Percentiles rank a stretch among this genome's conserved stretches.
phyloP scores from a whole-genome alignment of 2,113 vertebrate species.

The Odocoileus hemionus region DNA sequence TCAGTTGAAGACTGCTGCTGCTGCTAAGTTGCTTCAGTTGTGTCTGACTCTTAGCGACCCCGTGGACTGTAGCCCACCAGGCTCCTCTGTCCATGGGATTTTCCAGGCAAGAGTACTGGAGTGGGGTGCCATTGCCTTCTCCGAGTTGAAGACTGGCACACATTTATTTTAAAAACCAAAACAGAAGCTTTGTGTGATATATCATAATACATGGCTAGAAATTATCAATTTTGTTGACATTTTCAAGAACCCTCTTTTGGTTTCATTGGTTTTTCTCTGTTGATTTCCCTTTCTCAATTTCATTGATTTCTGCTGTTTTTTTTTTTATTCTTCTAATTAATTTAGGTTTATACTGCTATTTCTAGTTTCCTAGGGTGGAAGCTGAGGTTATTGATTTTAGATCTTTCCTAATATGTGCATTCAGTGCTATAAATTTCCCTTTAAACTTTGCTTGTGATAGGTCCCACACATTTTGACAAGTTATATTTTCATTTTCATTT shows the following conservation, averaged over 20 bases:
- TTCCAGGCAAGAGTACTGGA: no score
- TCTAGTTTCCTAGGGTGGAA: background rate
- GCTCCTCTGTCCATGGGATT: no score
- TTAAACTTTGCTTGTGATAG: background rate
- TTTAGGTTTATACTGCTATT: background rate
- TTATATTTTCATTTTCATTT: constrained; percentile 13
- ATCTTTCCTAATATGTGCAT: background rate
- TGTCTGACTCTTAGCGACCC: no score
- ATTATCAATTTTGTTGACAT: background rate
- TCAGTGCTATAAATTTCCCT: background rate
- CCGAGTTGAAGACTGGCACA: background rate
- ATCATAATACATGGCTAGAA: background rate
- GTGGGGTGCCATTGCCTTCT: no score
- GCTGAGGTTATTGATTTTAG: background rate
- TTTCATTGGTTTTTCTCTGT: background rate
- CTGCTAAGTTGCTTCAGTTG: no score
- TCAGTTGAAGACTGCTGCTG: background rate
- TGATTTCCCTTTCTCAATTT: background rate
- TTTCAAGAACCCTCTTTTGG: background rate
- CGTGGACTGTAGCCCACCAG: no score
- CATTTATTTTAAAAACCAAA: background rate
- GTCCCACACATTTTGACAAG: background rate
- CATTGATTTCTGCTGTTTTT: background rate
- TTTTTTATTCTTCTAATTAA: background rate
- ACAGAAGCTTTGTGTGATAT: background rate